Percentiles rank a stretch among this genome's conserved stretches.
These are phyloP conservation scores for Notolepis coatsorum DNA, from an alignment of 2,797 vertebrate genomes.

Conservation along the genomic window DNA sequence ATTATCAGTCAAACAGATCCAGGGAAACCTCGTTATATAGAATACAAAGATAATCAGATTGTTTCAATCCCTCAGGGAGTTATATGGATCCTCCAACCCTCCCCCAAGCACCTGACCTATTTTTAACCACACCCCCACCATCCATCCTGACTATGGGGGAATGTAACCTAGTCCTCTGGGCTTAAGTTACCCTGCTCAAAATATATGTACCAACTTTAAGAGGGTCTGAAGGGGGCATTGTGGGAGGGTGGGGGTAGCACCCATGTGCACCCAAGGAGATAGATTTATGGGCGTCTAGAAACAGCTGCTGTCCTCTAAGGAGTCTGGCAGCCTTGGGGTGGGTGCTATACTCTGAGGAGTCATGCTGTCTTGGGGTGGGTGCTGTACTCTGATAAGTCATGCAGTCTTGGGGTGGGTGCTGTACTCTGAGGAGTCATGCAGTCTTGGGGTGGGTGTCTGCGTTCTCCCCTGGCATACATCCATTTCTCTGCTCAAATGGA, in stretches of 20 bases:
- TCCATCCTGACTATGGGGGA: conserved; percentile 27
- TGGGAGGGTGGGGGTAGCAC: conserved; percentile 19
- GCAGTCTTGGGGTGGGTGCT: neutral
- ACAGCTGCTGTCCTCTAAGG: conserved; percentile 75
- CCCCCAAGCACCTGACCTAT: conserved; percentile 69
- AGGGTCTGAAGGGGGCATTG: conserved; percentile 28
- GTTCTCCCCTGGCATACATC: neutral
- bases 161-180: conserved; percentile 57
- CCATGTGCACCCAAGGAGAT: conserved; percentile 25
- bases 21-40: neutral
- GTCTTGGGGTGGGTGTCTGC: conserved; percentile 31
- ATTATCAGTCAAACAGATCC: neutral
- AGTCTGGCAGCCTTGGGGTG: conserved; percentile 49
- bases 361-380: conserved; percentile 48
- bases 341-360: conserved; percentile 68
- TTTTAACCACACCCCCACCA: conserved; percentile 56
- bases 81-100: conserved; percentile 58
- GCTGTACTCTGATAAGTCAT: conserved; percentile 26
- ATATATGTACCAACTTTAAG: conserved; percentile 70
- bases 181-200: conserved; percentile 76
- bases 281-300: conserved; percentile 62
- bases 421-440: too few species aligned
- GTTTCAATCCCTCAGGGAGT: conserved; percentile 54
- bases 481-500: conserved; percentile 3
- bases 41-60: conserved; percentile 20